Evolutionary conservation across 2,888 invertebrate species (phyloP).

Genomic region (Plusia festucae): DNA sequence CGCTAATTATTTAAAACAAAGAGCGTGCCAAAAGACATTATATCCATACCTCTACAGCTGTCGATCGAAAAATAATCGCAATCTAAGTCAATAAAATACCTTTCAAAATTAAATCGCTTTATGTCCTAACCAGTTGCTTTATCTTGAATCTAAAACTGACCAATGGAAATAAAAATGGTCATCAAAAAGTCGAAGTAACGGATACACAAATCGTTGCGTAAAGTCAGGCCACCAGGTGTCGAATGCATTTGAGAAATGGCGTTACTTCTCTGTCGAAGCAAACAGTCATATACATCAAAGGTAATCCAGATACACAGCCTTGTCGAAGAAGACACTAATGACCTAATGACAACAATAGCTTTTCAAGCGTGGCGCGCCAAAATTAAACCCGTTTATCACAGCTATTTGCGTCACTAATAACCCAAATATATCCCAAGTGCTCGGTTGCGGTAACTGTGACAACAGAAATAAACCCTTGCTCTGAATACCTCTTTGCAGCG

Average conservation of each 20-base stretch:
- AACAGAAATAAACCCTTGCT: constrained; percentile 85
- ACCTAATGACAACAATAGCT: constrained; percentile 81
- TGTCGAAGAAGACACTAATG: constrained; percentile 61
- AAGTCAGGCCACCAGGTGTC: constrained; percentile 24
- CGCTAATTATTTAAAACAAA: constrained; percentile 43
- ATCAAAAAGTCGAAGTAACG: constrained; percentile 23
- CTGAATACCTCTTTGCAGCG: constrained; percentile 80
- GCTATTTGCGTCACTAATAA: constrained; percentile 87
- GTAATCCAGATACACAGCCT: constrained; percentile 42
- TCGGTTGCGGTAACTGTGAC: constrained; percentile 80
- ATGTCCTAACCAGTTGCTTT: constrained; percentile 6
- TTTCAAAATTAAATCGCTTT: constrained; percentile 10
- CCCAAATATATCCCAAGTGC: constrained; percentile 80
- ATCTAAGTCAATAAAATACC: constrained; percentile 25
- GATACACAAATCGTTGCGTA: constrained; percentile 28
- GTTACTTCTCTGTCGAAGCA: constrained; percentile 21
- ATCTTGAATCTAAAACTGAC: constrained; percentile 16
- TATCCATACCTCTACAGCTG: constrained; percentile 38
- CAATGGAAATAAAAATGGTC: constrained; percentile 15
- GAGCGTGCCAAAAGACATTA: constrained; percentile 50
- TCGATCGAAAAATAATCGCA: constrained; percentile 40
- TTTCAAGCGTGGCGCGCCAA: constrained; percentile 74
- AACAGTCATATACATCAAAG: constrained; percentile 57
- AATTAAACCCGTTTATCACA: constrained; percentile 82
- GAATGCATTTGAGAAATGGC: constrained; percentile 32